Conservation (phyloP, 1,140 invertebrate species). For the Drosophila pectinifera region DNA sequence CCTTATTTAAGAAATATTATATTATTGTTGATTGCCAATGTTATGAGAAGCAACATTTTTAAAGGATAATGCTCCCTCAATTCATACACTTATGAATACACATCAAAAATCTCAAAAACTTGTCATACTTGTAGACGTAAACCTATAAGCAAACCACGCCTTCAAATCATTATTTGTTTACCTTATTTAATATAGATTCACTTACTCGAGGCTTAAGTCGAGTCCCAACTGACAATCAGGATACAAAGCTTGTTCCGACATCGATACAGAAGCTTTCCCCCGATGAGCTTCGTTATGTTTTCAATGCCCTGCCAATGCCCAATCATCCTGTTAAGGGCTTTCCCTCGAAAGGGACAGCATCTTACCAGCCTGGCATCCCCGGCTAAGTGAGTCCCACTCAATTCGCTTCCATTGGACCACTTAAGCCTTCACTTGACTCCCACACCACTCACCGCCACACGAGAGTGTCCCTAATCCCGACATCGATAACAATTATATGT, state of each 20-base stretch:
- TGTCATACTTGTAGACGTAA: not conserved
- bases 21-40: too few relatives aligned
- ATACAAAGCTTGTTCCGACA: constrained; percentile 24
- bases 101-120: not conserved
- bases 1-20: too few relatives aligned
- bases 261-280: constrained; percentile 28
- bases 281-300: constrained; percentile 17
- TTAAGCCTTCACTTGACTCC: constrained; percentile 37
- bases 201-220: not conserved
- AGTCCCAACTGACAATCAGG: constrained; percentile 5
- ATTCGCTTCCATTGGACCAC: constrained; percentile 35
- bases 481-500: constrained; percentile 37
- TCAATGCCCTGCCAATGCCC: constrained; percentile 1
- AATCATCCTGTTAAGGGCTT: constrained; percentile 30
- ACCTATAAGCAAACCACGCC: too few relatives aligned
- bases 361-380: not conserved
- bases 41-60: too few relatives aligned
- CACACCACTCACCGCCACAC: constrained; percentile 1
- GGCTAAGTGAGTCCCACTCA: constrained; percentile 19
- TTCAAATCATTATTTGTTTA: not conserved
- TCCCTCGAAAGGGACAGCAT: not conserved
- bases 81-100: not conserved
- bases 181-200: constrained; percentile 2
- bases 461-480: constrained; percentile 25
- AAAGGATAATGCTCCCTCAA: too few relatives aligned